phyloP scores from a whole-genome alignment of 2,888 invertebrate genomes.

The Hirtodrosophila histrioides region DNA sequence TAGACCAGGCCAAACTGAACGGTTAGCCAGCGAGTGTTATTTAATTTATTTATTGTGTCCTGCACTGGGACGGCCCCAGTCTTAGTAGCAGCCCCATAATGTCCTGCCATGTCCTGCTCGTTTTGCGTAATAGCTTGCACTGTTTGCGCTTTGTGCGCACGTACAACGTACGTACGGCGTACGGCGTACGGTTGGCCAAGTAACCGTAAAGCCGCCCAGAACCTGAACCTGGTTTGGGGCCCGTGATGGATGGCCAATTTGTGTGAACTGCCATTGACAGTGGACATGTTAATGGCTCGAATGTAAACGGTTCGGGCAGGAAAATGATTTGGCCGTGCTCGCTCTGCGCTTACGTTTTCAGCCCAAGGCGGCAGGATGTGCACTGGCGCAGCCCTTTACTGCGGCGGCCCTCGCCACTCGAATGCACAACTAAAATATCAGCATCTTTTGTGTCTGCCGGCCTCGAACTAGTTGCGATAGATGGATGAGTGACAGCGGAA shows the following conservation, averaged over 20 bases:
- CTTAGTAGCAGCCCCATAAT: too few species aligned
- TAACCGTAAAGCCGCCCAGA: conserved; percentile 8
- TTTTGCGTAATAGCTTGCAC: conserved; percentile 33
- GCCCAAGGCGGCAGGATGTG: conserved; percentile 76
- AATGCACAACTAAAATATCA: conserved; percentile 34
- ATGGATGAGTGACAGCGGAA: conserved; percentile 28
- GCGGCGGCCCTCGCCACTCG: neutral
- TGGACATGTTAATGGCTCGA: conserved; percentile 71
- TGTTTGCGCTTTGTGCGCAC: conserved; percentile 42
- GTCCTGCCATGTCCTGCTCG: conserved; percentile 11
- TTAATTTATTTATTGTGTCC: conserved; percentile 70
- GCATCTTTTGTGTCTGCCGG: conserved; percentile 47
- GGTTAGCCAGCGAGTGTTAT: conserved; percentile 41
- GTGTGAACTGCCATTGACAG: conserved; percentile 63
- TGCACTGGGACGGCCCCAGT: conserved; percentile 4
- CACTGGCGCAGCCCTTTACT: conserved; percentile 41
- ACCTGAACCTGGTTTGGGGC: too few species aligned
- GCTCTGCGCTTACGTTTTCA: conserved; percentile 49
- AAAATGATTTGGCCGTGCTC: conserved; percentile 5
- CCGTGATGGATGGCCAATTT: conserved; percentile 56
- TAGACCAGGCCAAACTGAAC: conserved; percentile 63
- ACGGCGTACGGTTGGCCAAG: conserved; percentile 4
- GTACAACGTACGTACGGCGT: conserved; percentile 25
- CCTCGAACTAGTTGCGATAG: conserved; percentile 51
- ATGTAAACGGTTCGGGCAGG: conserved; percentile 1